These are phyloP conservation scores for Todus mexicanus DNA, from an alignment of 2,797 vertebrate genomes.

Conservation along the genomic window DNA sequence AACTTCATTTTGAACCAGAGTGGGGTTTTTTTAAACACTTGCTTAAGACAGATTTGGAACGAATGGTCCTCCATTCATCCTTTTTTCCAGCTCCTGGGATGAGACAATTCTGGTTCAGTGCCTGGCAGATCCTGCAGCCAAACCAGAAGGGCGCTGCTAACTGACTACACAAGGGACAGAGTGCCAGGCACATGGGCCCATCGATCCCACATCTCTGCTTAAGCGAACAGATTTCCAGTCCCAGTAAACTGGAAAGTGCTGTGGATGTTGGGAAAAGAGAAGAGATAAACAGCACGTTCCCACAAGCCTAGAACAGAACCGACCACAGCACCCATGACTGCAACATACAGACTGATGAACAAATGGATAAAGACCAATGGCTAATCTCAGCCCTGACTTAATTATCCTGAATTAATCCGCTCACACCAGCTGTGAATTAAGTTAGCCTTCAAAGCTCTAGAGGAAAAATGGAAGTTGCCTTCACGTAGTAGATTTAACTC, in stretches of 20 bases:
- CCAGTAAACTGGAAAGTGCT: background rate
- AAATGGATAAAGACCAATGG: background rate
- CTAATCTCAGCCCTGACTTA: background rate
- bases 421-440: background rate
- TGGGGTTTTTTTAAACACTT: background rate
- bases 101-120: background rate
- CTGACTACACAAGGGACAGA: background rate
- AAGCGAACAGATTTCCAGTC: background rate
- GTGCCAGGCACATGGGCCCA: background rate
- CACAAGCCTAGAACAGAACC: background rate
- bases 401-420: background rate
- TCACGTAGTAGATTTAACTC: background rate
- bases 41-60: background rate
- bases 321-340: background rate
- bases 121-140: background rate
- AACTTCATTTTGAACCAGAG: background rate
- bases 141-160: background rate
- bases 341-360: background rate
- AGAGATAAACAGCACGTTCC: background rate
- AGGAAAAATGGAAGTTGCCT: slow-evolving; percentile 5
- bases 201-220: background rate
- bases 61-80: background rate
- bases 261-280: background rate
- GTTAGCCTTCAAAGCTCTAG: background rate
- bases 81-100: background rate